These are phyloP conservation scores for Lamprologus speciosus DNA, from an alignment of 2,113 vertebrate genomes.

Conservation along the genomic window DNA sequence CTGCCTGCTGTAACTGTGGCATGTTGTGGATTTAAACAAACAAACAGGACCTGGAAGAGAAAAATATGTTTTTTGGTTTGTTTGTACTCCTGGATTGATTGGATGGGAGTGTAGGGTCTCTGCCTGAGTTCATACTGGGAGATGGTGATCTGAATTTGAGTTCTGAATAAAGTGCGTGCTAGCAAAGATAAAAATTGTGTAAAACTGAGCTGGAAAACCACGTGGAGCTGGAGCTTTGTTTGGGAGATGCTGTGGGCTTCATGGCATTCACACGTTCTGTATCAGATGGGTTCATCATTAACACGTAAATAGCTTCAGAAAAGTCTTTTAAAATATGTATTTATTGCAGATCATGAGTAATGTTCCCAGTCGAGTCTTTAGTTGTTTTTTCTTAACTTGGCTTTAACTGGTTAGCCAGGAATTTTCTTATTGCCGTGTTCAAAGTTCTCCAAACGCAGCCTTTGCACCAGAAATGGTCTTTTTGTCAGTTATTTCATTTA, in stretches of 20 bases:
- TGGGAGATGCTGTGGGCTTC: not conserved
- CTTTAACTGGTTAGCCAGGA: not conserved
- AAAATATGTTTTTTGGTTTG: accelerated
- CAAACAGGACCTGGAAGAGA: not conserved
- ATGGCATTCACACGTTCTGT: not conserved
- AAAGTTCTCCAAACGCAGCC: not conserved
- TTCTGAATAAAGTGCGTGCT: not conserved
- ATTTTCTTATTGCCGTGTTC: not conserved
- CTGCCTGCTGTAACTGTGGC: not conserved
- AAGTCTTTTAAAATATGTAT: not conserved
- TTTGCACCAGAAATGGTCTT: not conserved
- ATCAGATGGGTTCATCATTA: not conserved
- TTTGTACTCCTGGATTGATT: not conserved
- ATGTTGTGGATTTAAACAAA: accelerated
- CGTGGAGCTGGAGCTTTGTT: accelerated
- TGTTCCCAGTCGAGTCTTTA: not conserved
- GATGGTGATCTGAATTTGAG: not conserved
- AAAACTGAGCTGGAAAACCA: not conserved
- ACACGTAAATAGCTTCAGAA: not conserved
- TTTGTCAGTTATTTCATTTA: not conserved
- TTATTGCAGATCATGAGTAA: not conserved
- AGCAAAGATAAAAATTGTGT: accelerated
- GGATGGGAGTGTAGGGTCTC: not conserved
- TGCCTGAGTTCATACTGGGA: not conserved
- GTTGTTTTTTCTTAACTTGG: not conserved